These are phyloP conservation scores for Venusia cambrica DNA, from an alignment of 2,888 invertebrate species.

Conservation along the genomic window DNA sequence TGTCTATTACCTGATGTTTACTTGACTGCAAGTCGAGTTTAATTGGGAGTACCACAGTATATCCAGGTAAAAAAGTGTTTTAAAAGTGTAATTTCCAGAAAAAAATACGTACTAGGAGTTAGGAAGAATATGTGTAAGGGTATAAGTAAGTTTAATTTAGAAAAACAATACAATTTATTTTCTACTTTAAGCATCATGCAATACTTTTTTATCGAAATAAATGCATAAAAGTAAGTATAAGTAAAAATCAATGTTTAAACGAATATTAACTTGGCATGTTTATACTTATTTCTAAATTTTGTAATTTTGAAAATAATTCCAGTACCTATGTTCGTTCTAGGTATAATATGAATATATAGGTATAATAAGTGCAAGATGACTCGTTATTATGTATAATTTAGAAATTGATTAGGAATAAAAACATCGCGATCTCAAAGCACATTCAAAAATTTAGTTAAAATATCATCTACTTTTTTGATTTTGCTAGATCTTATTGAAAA, in stretches of 20 bases:
- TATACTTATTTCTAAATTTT: neutral
- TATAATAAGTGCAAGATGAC: too few relatives aligned
- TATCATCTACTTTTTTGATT: neutral
- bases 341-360: constrained; percentile 8
- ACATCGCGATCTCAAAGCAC: constrained; percentile 17
- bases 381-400: constrained; percentile 10
- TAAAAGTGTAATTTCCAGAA: too few relatives aligned
- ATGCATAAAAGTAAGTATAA: constrained; percentile 8
- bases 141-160: too few relatives aligned
- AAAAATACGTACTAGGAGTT: too few relatives aligned
- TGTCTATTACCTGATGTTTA: too few relatives aligned
- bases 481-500: too few relatives aligned
- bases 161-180: neutral
- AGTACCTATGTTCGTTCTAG: constrained; percentile 10
- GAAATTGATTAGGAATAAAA: constrained; percentile 13
- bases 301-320: constrained; percentile 7
- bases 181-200: constrained; percentile 21
- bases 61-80: too few relatives aligned
- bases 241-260: constrained; percentile 10
- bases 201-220: constrained; percentile 10
- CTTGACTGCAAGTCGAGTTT: too few relatives aligned
- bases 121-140: too few relatives aligned
- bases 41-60: too few relatives aligned
- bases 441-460: constrained; percentile 10
- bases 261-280: constrained; percentile 4